Base-by-base conservation (phyloP, 92 coral and sea anemone species). In the Palythoa grandiflora region DNA sequence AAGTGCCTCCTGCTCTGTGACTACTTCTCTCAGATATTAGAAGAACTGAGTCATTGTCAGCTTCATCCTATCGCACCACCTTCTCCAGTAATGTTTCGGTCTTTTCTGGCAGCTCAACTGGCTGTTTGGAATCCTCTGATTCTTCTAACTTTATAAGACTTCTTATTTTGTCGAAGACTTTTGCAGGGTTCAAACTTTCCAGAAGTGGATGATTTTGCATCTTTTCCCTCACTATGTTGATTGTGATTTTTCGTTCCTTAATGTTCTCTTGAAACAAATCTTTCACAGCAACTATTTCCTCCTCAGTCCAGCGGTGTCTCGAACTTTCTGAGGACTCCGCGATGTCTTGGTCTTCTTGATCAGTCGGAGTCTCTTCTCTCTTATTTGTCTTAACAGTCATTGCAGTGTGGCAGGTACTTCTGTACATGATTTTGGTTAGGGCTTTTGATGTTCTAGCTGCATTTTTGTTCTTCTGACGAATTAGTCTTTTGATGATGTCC, bases 391-490 rank as follows among this genome's bases (percentile, higher is more conserved):
- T 68, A 14, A 28, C 86, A 12, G 38, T 47, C 79, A 54, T 39
- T 39, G n/a, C 77, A 73, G 54, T 39, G 77, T n/a, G 77, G 51
- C 10, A 7, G 66, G 20, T 83, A 20, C 78, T 3, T 73, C 61
- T 68, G 75, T 89, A 78, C 89, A 89, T 17, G 63, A 84, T 85
- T 2, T 77, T 76, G 35, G 89, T 68, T 77, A 89, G 77, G 50
- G 84, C 78, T 63, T 84, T 75, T 9, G 84, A 85, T 90, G 87
- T 90, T 61, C 84, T 79, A 20, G 91, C 93, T 10, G 87, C 93
- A 35, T 66, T 91, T 79, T 87, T 75, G 38, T 83, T 21, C 65
- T 87, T 91, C 80, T 91, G 80, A 9, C 84, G 91, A 36, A 87
- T 83, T 17, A 19, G 89, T 76, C 87, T 84, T 88, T 47, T 48